Evolutionary conservation across 2,797 vertebrate genomes (phyloP).

Genomic region (Percopsis omiscomaycus): DNA sequence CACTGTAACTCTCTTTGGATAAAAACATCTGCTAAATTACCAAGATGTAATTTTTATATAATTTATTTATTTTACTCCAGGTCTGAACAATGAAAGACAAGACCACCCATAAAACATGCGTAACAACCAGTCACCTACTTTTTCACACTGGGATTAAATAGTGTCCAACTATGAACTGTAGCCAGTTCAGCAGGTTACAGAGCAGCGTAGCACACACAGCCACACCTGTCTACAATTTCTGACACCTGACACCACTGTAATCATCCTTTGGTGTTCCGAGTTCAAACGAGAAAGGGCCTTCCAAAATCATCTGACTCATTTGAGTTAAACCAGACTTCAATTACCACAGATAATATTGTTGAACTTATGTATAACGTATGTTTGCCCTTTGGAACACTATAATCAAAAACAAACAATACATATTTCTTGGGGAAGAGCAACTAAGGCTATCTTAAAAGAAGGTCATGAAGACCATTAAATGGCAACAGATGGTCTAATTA

Average conservation of each 20-base stretch:
- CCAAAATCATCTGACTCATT: neutral
- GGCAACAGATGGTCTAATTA: conserved; percentile 16
- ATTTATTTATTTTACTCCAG: no score
- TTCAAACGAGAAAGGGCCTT: neutral
- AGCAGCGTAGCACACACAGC: neutral
- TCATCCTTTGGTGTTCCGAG: conserved; percentile 7
- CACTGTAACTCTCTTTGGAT: no score
- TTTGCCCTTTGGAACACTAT: neutral
- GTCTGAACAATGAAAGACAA: no score
- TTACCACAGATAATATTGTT: conserved; percentile 6
- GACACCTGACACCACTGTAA: conserved; percentile 35
- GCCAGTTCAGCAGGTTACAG: neutral
- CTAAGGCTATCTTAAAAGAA: no score
- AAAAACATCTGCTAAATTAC: no score
- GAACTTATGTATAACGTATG: neutral
- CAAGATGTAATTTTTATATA: no score
- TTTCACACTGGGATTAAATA: no score
- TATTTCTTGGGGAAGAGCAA: no score
- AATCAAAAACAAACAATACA: neutral
- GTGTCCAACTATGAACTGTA: no score
- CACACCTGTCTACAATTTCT: conserved; percentile 5
- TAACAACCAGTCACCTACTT: no score
- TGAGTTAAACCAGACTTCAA: neutral
- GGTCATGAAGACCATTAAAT: neutral
- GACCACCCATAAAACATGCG: no score